Evolutionary conservation across 2,113 vertebrate species (phyloP).

Genomic region (Gavia stellata): DNA sequence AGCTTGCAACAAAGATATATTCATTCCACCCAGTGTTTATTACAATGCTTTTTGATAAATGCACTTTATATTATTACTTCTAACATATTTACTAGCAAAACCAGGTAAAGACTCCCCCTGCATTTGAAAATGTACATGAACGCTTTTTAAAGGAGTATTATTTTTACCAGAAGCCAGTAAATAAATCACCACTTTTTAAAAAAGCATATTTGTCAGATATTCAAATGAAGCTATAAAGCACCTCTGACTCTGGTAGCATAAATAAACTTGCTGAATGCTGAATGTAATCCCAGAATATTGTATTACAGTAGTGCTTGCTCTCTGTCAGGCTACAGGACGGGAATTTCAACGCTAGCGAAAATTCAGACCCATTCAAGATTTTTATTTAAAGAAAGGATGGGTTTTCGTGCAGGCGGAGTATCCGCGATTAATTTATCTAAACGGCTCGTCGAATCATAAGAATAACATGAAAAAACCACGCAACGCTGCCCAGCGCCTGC

Average conservation of each 20-base stretch:
- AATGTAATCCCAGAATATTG: constrained; percentile 30
- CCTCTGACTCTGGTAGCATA: neutral
- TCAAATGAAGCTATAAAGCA: neutral
- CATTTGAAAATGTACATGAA: neutral
- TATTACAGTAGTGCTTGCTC: neutral
- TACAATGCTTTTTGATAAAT: neutral
- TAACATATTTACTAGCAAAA: neutral
- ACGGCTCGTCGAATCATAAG: rapidly evolving
- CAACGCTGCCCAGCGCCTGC: neutral
- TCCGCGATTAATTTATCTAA: neutral
- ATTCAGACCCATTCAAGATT: neutral
- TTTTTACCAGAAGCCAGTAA: neutral
- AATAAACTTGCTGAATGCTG: constrained; percentile 35
- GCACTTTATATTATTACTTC: neutral
- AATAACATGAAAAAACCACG: neutral
- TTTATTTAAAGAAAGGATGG: neutral
- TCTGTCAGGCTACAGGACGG: neutral
- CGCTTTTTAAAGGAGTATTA: neutral
- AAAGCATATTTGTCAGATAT: neutral
- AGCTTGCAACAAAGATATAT: neutral
- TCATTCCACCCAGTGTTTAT: neutral
- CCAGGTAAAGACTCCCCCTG: neutral
- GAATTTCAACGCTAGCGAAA: neutral
- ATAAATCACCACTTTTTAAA: neutral
- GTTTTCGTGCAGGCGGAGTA: neutral